Evolutionary conservation across 2,888 invertebrate genomes (phyloP).

Genomic region (Baccha elongata): DNA sequence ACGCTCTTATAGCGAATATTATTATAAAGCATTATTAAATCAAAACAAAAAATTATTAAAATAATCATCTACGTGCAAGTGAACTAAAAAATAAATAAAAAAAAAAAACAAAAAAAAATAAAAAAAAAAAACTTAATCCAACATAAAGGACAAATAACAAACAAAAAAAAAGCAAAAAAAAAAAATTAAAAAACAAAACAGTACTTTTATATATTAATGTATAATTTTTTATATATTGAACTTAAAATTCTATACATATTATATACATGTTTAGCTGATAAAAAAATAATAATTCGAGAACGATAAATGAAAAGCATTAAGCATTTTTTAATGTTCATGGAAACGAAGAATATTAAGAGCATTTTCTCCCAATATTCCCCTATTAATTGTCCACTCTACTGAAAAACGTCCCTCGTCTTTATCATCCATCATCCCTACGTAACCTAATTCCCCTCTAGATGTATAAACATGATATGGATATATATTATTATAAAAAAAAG

Average conservation of each 20-base stretch:
- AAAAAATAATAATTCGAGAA: conserved; percentile 36
- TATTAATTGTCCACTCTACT: conserved; percentile 16
- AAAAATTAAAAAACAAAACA: conserved; percentile 39
- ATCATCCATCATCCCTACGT: conserved; percentile 9
- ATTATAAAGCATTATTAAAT: conserved; percentile 67
- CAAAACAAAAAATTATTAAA: conserved; percentile 42
- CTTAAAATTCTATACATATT: conserved; percentile 72
- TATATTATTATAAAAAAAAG: conserved; percentile 64
- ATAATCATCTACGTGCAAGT: conserved; percentile 71
- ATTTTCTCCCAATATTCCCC: conserved; percentile 43
- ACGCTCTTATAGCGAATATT: conserved; percentile 89
- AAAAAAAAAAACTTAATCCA: conserved; percentile 67
- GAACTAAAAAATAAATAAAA: conserved; percentile 62
- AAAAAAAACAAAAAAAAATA: conserved; percentile 42
- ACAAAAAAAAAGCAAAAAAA: conserved; percentile 49
- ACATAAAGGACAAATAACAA: conserved; percentile 71
- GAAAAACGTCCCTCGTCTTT: conserved; percentile 24
- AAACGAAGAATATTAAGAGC: conserved; percentile 59
- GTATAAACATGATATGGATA: conserved; percentile 69
- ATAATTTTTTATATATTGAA: conserved; percentile 74
- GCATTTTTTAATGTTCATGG: conserved; percentile 71
- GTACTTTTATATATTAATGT: conserved; percentile 73
- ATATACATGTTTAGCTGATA: conserved; percentile 72
- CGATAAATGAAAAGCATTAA: conserved; percentile 67
- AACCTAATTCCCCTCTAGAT: conserved; percentile 55